These are phyloP conservation scores for Microhierax caerulescens DNA, from an alignment of 2,797 vertebrate species.

Conservation along the genomic window DNA sequence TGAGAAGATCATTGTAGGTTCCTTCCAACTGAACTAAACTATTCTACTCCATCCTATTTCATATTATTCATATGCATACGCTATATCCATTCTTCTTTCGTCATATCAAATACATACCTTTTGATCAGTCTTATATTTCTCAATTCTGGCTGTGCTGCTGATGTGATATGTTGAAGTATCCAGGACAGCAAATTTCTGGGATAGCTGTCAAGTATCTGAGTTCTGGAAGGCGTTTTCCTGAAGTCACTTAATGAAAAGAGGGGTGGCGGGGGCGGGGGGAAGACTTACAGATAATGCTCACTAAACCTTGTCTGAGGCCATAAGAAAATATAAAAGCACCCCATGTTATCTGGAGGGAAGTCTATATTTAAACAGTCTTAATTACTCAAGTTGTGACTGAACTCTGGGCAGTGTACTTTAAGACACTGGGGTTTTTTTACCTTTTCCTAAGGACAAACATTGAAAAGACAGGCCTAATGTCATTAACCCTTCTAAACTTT, in stretches of 20 bases:
- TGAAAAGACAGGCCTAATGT: background rate
- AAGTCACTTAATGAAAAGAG: background rate
- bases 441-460: background rate
- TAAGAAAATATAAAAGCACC: background rate
- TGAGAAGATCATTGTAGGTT: background rate
- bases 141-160: background rate
- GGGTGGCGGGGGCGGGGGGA: background rate
- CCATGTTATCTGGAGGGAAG: background rate
- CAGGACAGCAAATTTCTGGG: background rate
- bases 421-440: background rate
- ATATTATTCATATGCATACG: background rate
- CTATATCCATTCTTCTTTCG: background rate
- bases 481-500: background rate
- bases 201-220: background rate
- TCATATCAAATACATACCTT: background rate
- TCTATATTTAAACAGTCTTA: background rate
- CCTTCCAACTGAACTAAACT: background rate
- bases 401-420: background rate
- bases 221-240: background rate
- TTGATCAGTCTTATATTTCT: conserved; percentile 6
- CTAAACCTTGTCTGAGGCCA: background rate
- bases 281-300: background rate
- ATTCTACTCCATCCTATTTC: background rate
- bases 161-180: background rate
- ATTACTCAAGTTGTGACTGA: background rate